Evolutionary conservation across 2,797 vertebrate species (phyloP), one percentile per base, ranked within the genome.

Genomic region (Premnoplex brunnescens): DNA sequence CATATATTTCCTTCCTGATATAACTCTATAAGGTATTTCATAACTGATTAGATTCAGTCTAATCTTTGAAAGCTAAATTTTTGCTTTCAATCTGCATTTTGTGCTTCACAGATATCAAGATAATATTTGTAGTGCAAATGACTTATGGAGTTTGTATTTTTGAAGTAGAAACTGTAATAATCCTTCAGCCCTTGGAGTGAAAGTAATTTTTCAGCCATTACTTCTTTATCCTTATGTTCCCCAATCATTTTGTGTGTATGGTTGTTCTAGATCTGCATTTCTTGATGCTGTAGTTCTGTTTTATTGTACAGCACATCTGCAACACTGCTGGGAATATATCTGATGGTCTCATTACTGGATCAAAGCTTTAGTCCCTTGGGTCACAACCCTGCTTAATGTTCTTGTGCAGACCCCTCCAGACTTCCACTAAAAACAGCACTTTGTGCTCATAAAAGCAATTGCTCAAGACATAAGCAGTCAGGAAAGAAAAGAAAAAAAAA

Each of bases 61-160:
- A 89, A 92, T 92, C 72, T 96, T 54, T 64, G 72, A 92, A 93
- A 92, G 59, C 58, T 93, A 34, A 37, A 19, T 32, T 89, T 96
- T 93, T 75, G 43, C 28, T 66, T 81, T 96, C 89, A 82, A 87
- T 90, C 63, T 89, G 18, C 91, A 79, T 93, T 95, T 93, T 88
- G 44, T 90, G 28, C 28, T 83, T 5, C 71, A 27, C 4, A 83
- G 48, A 91, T 79, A 95, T 73, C 95, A 89, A 84, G 51, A 89
- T 76, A 91, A 69, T 92, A 95, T 95, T 96, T 62, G 16, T 88
- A 95, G 93, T 78, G 77, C 87, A 95, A 93, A 95, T 93, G 62
- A 43, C 28, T 93, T 88, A 48, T 51, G 74, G 63, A 54, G 43
- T 41, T 82, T 83, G 56, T 59, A 28, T n/a, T 80, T 94, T 85